Evolutionary conservation across 2,113 vertebrate genomes (phyloP), one percentile per base, ranked within the genome.

Genomic region (Eleginops maclovinus): DNA sequence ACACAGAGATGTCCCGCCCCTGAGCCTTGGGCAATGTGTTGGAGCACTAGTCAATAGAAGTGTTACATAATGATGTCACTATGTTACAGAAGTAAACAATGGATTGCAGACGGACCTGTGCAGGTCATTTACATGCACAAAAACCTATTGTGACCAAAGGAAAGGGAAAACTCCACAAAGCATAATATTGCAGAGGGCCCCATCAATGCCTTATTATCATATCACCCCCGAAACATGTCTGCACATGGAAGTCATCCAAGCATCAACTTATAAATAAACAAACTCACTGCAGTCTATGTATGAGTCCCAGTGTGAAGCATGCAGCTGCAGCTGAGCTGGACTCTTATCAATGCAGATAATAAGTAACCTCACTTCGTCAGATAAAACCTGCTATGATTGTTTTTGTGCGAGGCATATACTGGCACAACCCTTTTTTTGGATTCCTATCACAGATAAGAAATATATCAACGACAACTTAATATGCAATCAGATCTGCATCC

Each of bases 281-380:
- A 56, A 60, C 19, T 28, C 14, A 21, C 3, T 26, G 17, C 41
- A 53, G 15, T 54, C 9, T 28, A 1, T 24, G 54, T 24, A 54
- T 55, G 2, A 49, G 21, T 40, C 15, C 3, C 22, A 36, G 2
- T 14, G 0, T 80, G 41, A 40, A 9, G 0, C 17, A 65, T 78
- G 56, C 43, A 28, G n/a, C 8, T 51, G 22, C 41, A 70, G 17
- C 3, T 5, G 7, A 17, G 51, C 8, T 10, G 4, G 3, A 31
- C 19, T 66, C 4, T 22, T 73, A 77, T 62, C 73, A 69, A 1
- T 70, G 44, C 53, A 9, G 59, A 61, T 78, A 74, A 82, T 84
- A 24, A 79, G 24, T 82, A 63, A 69, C 69, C 51, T 47, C 26
- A 15, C 47, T 59, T 14, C 6, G 2, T 22, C 22, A 70, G 66